Percentiles rank a stretch among this genome's conserved stretches.
Conservation (phyloP, 2,888 invertebrate genomes). For the Rotaria macrura region DNA sequence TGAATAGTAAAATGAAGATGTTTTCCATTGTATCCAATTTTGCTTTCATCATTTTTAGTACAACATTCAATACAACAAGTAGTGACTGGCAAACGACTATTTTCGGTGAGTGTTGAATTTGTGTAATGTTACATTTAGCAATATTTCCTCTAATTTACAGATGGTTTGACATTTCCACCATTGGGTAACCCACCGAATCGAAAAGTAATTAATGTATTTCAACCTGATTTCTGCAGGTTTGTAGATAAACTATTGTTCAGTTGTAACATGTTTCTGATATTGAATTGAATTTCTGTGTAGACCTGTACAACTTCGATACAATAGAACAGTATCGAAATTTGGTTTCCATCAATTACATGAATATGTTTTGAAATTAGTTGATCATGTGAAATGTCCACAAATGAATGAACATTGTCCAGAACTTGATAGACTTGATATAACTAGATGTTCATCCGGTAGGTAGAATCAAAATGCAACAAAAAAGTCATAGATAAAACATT, state of each 20-base stretch:
- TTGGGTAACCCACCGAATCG: background rate
- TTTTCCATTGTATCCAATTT: background rate
- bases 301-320: slow-evolving; percentile 9
- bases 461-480: background rate
- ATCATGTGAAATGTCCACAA: background rate
- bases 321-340: background rate
- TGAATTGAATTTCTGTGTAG: background rate
- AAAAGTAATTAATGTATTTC: background rate
- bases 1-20: background rate
- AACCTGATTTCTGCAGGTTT: slow-evolving; percentile 5
- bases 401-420: background rate
- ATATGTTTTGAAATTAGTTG: slow-evolving; percentile 12
- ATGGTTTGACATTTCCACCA: slow-evolving; percentile 1
- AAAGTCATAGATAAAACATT: too few relatives aligned
- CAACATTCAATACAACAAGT: background rate
- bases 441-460: background rate
- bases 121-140: background rate
- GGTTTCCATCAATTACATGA: background rate
- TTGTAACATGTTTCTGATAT: background rate
- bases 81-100: background rate
- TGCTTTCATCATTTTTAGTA: background rate
- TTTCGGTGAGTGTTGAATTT: background rate
- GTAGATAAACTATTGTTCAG: background rate
- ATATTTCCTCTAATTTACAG: background rate
- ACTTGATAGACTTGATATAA: background rate